phyloP scores from a whole-genome alignment of 2,797 vertebrate species.

The Atherinosoma microstoma region DNA sequence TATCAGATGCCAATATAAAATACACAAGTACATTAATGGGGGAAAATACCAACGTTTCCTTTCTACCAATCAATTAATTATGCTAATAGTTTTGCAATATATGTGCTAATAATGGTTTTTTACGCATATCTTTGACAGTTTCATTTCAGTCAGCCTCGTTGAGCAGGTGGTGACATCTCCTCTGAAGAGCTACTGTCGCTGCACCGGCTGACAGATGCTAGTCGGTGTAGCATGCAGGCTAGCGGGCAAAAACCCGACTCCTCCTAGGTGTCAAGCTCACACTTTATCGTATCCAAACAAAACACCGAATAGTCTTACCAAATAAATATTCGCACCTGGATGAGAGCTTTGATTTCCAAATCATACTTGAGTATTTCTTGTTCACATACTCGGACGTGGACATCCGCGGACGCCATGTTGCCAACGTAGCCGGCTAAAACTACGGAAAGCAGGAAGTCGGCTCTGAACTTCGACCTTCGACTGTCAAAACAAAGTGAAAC shows the following conservation, averaged over 20 bases:
- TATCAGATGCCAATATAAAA: background rate
- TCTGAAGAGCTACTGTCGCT: background rate
- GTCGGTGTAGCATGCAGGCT: background rate
- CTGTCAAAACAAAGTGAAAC: background rate
- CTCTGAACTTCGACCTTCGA: background rate
- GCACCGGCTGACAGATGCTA: background rate
- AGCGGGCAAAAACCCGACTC: background rate
- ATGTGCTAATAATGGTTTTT: background rate
- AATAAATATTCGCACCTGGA: constrained; percentile 86
- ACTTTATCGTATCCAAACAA: fast-evolving
- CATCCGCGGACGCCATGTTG: constrained; percentile 87
- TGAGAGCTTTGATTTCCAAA: constrained; percentile 93
- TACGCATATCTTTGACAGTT: no score
- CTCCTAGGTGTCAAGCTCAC: background rate
- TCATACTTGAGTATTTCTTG: constrained; percentile 96
- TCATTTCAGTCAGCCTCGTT: background rate
- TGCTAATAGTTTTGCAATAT: background rate
- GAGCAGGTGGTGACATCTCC: background rate
- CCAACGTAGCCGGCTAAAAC: constrained; percentile 40
- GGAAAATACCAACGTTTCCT: no score
- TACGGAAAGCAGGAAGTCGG: constrained; percentile 72
- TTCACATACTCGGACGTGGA: constrained; percentile 91
- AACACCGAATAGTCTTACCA: constrained; percentile 13
- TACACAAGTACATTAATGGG: background rate
- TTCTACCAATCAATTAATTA: background rate